Evolutionary conservation across 2,797 vertebrate genomes (phyloP).

Genomic region (Takifugu rubripes): DNA sequence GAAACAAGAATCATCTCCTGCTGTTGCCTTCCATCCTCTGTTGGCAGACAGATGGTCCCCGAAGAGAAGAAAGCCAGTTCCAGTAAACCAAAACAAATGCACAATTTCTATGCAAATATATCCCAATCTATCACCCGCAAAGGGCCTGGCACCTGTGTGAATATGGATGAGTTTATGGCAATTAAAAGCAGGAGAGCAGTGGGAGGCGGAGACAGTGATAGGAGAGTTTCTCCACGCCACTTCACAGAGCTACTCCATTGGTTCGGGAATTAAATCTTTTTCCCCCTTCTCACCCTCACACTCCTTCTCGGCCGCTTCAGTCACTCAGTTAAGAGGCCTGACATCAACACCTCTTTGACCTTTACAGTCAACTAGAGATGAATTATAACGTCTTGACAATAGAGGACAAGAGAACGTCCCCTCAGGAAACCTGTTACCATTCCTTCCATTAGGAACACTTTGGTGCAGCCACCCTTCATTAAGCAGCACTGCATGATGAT

Average conservation of each 20-base stretch:
- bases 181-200: constrained; percentile 56
- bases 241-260: constrained; percentile 48
- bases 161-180: constrained; percentile 69
- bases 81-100: constrained; percentile 34
- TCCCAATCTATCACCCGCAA: constrained; percentile 38
- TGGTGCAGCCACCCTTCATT: too few species aligned
- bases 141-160: constrained; percentile 51
- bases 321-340: too few species aligned
- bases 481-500: too few species aligned
- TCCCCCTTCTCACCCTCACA: not conserved
- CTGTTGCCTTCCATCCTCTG: too few species aligned
- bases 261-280: constrained; percentile 44
- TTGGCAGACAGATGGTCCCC: constrained; percentile 25
- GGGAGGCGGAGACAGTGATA: constrained; percentile 50
- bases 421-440: too few species aligned
- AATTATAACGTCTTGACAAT: too few species aligned
- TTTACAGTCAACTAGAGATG: too few species aligned
- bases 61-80: constrained; percentile 15
- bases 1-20: too few species aligned
- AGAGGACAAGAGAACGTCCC: too few species aligned
- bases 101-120: constrained; percentile 50
- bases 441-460: too few species aligned
- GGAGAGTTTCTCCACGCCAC: constrained; percentile 35
- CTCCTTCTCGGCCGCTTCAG: too few species aligned
- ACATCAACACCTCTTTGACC: too few species aligned